Evolutionary conservation across 2,888 invertebrate species (phyloP), one percentile per base, ranked within the genome.

Genomic region (Trissolcus brochymenae): DNA sequence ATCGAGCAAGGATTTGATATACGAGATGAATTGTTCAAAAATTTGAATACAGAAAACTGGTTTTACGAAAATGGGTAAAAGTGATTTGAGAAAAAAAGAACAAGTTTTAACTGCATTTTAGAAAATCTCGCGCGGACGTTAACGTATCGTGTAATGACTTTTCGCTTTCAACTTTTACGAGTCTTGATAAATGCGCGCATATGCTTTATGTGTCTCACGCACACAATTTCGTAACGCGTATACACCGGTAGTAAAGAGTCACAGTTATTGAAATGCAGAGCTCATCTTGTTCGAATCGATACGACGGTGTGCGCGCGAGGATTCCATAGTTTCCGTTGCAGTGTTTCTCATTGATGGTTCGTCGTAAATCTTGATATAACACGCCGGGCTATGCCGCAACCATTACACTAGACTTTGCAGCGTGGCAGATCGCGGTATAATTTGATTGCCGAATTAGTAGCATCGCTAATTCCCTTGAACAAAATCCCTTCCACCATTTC

Each of bases 231-330:
- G 46, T n/a, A n/a, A 16, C 16, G 46, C 16, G 16, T 46, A 51
- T 14, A 51, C 51, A 51, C 9, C 11, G 11, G 51, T 17, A 53
- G 35, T 35, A 35, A 35, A 35, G 35, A 35, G 35, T 35, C 51
- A 21, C 51, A 51, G 84, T 86, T 86, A 86, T 86, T 86, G 86
- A 86, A 86, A 85, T 85, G 86, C 84, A 81, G 81, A 84, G 82
- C 82, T 84, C 84, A 84, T 84, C 82, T 82, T 82, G 80, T 81
- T n/a, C 80, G 81, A 86, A 86, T 85, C 86, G 84, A 86, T 86
- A 84, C 81, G 78, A 83, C 81, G 51, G 80, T 83, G 80, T 76
- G 80, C 77, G 74, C 80, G 79, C 81, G 81, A 79, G 81, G 80
- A 79, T 71, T 81, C 83, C 81, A 11, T 81, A 84, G 84, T 86